phyloP scores from a whole-genome alignment of 2,888 invertebrate species.

The Melinopterus prodromus region DNA sequence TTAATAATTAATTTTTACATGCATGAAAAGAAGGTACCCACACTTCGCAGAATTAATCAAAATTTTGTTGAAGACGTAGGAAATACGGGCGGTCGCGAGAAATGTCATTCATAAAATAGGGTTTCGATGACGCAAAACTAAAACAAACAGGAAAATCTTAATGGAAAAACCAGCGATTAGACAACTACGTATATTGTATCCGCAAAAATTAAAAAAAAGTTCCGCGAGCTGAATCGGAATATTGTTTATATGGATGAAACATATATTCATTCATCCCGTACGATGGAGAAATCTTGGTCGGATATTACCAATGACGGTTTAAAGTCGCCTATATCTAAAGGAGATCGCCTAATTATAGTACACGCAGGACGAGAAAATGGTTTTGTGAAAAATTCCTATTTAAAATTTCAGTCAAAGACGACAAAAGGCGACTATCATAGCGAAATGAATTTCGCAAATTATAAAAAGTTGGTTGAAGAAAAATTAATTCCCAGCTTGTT shows the following conservation, averaged over 20 bases:
- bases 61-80: not conserved
- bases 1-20: slow-evolving; percentile 16
- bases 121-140: slow-evolving; percentile 28
- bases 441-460: slow-evolving; percentile 48
- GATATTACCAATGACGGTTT: slow-evolving; percentile 37
- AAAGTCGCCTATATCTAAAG: slow-evolving; percentile 41
- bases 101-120: slow-evolving; percentile 27
- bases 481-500: slow-evolving; percentile 48
- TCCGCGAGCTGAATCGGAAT: slow-evolving; percentile 26
- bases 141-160: slow-evolving; percentile 30
- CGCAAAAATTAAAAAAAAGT: slow-evolving; percentile 18
- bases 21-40: not conserved
- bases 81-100: not conserved
- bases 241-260: slow-evolving; percentile 39
- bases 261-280: slow-evolving; percentile 33
- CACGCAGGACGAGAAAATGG: slow-evolving; percentile 32
- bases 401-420: not conserved
- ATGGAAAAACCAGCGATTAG: no score
- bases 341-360: slow-evolving; percentile 41
- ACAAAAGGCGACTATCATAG: slow-evolving; percentile 48
- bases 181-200: not conserved
- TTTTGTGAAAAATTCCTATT: slow-evolving; percentile 29
- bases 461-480: slow-evolving; percentile 45
- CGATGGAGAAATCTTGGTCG: slow-evolving; percentile 37
- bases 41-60: slow-evolving; percentile 1